phyloP scores from a whole-genome alignment of 37 sponge, comb jelly and placozoan genomes.

The Oscarella lobularis region DNA sequence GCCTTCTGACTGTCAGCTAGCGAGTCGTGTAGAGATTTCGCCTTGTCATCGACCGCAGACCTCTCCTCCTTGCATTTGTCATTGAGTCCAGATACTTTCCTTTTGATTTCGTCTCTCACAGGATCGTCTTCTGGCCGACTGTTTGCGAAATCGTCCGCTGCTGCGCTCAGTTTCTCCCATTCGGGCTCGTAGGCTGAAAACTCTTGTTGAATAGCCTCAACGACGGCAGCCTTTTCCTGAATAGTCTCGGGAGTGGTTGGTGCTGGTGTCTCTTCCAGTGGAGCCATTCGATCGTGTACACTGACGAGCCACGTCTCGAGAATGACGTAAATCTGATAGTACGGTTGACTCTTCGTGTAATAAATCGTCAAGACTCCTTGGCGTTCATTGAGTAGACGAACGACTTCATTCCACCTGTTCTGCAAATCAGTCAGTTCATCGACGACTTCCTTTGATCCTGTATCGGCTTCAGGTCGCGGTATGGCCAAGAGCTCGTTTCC shows the following conservation, averaged over 20 bases:
- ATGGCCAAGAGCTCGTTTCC: background rate
- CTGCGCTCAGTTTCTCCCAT: too few species aligned
- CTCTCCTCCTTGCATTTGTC: background rate
- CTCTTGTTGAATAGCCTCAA: background rate
- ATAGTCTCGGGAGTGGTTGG: too few species aligned
- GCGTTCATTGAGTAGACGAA: background rate
- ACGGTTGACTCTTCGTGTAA: background rate
- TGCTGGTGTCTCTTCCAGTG: too few species aligned
- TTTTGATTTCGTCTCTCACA: background rate
- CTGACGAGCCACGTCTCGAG: too few species aligned
- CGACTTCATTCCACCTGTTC: background rate
- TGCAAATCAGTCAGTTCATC: background rate
- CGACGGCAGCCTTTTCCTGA: too few species aligned
- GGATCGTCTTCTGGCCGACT: background rate
- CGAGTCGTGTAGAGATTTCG: background rate
- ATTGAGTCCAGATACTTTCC: background rate
- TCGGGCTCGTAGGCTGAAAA: too few species aligned
- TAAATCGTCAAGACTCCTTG: background rate
- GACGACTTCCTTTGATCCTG: background rate
- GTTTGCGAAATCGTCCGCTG: background rate
- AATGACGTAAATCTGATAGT: too few species aligned
- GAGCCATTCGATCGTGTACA: too few species aligned
- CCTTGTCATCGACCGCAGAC: background rate
- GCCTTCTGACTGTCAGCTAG: constrained; percentile 15
- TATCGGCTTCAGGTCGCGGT: background rate